These are phyloP conservation scores for Euphonia xanthogaster DNA, from an alignment of 2,797 vertebrate species.

Conservation along the genomic window DNA sequence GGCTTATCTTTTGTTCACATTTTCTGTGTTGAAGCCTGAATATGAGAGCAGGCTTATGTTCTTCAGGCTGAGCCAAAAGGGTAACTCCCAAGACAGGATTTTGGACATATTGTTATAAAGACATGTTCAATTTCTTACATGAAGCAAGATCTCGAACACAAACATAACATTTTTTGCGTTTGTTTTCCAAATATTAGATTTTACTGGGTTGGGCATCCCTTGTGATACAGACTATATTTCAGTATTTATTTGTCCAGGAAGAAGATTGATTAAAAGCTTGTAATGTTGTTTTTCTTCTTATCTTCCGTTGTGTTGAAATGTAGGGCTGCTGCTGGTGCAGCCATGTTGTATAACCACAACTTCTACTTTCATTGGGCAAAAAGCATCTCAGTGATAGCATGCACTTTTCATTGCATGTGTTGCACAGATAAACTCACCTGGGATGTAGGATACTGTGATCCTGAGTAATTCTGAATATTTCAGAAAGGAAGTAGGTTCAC, in stretches of 20 bases:
- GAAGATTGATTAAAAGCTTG: neutral
- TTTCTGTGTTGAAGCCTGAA: neutral
- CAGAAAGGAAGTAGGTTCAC: neutral
- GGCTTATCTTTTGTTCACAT: neutral
- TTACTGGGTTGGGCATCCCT: neutral
- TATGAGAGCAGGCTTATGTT: neutral
- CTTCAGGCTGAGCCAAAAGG: neutral
- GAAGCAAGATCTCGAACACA: neutral
- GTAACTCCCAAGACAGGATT: neutral
- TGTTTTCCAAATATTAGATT: neutral
- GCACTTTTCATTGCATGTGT: neutral
- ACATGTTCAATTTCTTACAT: neutral
- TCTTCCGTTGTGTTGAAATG: neutral
- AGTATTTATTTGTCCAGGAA: neutral
- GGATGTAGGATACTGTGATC: neutral
- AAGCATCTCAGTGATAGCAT: neutral
- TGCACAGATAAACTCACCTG: neutral
- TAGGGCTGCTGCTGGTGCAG: neutral
- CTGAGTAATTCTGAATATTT: neutral
- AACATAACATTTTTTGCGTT: neutral
- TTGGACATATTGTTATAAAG: neutral
- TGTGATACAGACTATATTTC: neutral
- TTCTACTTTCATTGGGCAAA: neutral
- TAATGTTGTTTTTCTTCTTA: neutral
- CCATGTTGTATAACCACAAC: neutral